Evolutionary conservation across 2,888 invertebrate genomes (phyloP).

Genomic region (Drosophila mettleri): DNA sequence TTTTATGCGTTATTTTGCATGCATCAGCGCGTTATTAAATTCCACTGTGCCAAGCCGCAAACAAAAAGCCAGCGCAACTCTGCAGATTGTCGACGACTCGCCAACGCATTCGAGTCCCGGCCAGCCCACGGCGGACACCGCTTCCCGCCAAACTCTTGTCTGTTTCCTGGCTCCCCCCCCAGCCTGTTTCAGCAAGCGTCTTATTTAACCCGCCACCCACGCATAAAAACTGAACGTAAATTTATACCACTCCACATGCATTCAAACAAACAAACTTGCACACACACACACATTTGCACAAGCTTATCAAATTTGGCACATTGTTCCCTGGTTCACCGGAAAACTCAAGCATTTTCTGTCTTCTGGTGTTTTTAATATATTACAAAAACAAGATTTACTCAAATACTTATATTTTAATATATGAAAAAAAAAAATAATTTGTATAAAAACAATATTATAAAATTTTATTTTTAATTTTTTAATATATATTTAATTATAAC

Average conservation of each 20-base stretch:
- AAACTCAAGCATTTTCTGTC: not conserved
- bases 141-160: not conserved
- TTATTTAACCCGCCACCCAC: constrained; percentile 65
- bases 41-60: constrained; percentile 59
- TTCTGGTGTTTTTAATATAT: not conserved
- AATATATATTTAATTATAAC: too few species aligned
- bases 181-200: constrained; percentile 38
- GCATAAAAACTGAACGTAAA: constrained; percentile 44
- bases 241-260: constrained; percentile 8
- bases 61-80: constrained; percentile 46
- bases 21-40: constrained; percentile 80
- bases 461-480: not conserved
- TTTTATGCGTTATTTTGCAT: constrained; percentile 81
- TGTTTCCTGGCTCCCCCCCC: not conserved
- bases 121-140: not conserved
- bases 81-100: constrained; percentile 48
- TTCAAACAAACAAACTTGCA: not conserved
- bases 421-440: too few species aligned
- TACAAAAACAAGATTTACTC: not conserved
- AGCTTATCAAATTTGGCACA: constrained; percentile 57
- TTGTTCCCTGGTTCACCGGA: constrained; percentile 40
- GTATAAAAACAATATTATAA: too few species aligned
- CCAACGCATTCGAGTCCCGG: constrained; percentile 38
- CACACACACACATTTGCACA: not conserved
- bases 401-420: not conserved